These are phyloP conservation scores for Acinonyx jubatus DNA, from an alignment of 2,113 vertebrate species.

Conservation along the genomic window DNA sequence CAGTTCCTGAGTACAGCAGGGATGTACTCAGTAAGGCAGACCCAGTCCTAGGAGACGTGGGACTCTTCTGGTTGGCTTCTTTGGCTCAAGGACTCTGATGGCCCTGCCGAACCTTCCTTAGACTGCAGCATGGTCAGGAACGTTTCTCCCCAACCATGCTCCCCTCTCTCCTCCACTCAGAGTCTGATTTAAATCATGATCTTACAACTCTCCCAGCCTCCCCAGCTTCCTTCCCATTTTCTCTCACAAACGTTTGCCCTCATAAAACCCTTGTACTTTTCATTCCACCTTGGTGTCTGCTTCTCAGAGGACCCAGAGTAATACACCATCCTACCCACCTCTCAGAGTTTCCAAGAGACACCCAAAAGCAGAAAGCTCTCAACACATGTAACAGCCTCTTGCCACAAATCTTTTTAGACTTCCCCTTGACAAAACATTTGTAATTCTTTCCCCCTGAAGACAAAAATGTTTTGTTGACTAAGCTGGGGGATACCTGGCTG, in stretches of 20 bases:
- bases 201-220: not conserved
- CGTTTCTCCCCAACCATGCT: not conserved
- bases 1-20: not conserved
- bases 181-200: not conserved
- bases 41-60: not conserved
- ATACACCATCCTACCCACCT: not conserved
- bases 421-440: not conserved
- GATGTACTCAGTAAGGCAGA: not conserved
- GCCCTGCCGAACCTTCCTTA: not conserved
- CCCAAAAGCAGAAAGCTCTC: not conserved
- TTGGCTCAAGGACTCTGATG: not conserved
- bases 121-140: not conserved
- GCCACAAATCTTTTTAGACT: not conserved
- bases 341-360: not conserved
- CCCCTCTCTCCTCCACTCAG: not conserved
- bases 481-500: not conserved
- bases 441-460: not conserved
- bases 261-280: not conserved
- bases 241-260: not conserved
- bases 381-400: not conserved
- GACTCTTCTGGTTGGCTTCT: not conserved
- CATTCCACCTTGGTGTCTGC: not conserved
- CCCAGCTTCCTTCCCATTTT: not conserved
- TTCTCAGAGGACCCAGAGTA: not conserved
- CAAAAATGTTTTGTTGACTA: not conserved